Evolutionary conservation across 2,888 invertebrate species (phyloP), one percentile per base, ranked within the genome.

Genomic region (Spialia ferax): DNA sequence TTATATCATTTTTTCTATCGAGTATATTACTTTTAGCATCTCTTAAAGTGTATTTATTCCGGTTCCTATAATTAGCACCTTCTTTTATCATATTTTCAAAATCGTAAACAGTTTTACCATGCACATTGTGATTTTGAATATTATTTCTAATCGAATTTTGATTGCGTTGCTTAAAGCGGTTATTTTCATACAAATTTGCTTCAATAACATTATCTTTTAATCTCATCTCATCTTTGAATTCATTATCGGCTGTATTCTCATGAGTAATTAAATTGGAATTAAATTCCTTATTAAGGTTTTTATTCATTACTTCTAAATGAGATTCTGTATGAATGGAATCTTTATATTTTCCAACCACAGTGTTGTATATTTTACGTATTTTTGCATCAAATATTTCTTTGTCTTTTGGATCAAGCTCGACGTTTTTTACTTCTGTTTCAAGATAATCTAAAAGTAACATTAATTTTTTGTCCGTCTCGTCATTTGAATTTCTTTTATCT

Each of bases 341-440:
- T 66, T 68, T 59, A 69, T 69, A 54, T 67, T 71, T 48, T 35
- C 55, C 63, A 23, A 68, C 10, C 60, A 73, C 62, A 65, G 63
- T 63, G 26, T 70, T 61, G 18, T 90, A 90, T 63, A 91, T 87
- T 79, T 86, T 86, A 64, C 84, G 79, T 18, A 91, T 80, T 78
- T 87, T 91, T 1, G 77, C 81, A 75, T 90, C 85, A 63, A 90
- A 80, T 60, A 87, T 72, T 73, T 86, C 78, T 75, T 85, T 90
- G 69, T 85, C 82, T 5, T 69, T 77, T 2, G 76, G 79, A 66
- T 78, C 76, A 15, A 89, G 69, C 63, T 88, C 78, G 32, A 85
- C 74, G 68, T 86, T 78, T 60, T 83, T 84, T 0, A 87, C 84
- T 82, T 89, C 85, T 75, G 75, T 74, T 71, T 90, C 89, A 68